Evolutionary conservation across 2,888 invertebrate species (phyloP).

Genomic region (Synergus japonicus): DNA sequence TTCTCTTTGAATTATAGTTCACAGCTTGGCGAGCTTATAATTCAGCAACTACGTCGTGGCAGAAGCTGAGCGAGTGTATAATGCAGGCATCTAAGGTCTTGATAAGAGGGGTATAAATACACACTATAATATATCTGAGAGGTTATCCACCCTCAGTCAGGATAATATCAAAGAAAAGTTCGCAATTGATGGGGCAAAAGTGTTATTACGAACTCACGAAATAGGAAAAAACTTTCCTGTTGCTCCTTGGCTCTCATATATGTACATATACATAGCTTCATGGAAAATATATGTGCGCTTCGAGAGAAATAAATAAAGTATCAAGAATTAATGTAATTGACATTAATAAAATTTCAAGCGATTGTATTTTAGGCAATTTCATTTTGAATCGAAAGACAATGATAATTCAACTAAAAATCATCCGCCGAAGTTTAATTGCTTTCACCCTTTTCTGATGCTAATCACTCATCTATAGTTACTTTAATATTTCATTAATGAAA

Average conservation of each 20-base stretch:
- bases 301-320: neutral
- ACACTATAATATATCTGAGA: constrained; percentile 12
- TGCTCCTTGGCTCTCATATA: neutral
- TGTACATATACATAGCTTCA: neutral
- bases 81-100: constrained; percentile 26
- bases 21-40: constrained; percentile 11
- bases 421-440: neutral
- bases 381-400: constrained; percentile 11
- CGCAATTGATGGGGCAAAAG: constrained; percentile 1
- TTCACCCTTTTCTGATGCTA: neutral
- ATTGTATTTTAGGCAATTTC: constrained; percentile 3
- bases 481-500: neutral
- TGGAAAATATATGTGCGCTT: neutral
- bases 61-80: constrained; percentile 18
- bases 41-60: constrained; percentile 1
- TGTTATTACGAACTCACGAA: neutral
- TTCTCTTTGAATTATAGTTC: constrained; percentile 11
- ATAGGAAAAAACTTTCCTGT: neutral
- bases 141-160: constrained; percentile 17
- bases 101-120: constrained; percentile 30
- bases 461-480: neutral
- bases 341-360: neutral
- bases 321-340: no score
- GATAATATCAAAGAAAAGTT: neutral
- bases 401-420: constrained; percentile 1